These are phyloP conservation scores for Amaurobius ferox DNA, from an alignment of 2,888 invertebrate genomes.

Conservation along the genomic window DNA sequence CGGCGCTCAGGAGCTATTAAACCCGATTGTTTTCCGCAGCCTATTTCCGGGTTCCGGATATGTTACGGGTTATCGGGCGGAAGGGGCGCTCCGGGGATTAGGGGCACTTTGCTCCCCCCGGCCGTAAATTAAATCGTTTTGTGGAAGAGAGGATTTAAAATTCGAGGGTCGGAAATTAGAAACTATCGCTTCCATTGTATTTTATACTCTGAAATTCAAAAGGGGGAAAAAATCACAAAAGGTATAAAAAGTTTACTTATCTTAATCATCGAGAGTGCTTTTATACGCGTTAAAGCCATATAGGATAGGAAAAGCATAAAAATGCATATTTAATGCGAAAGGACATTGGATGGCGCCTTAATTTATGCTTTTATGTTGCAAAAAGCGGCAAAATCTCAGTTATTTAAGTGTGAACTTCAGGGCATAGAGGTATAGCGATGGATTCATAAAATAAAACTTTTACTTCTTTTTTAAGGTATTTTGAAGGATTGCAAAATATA, in stretches of 20 bases:
- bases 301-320: not conserved
- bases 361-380: not conserved
- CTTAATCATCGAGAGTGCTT: not conserved
- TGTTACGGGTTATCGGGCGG: conserved; percentile 67
- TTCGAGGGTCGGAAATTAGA: conserved; percentile 57
- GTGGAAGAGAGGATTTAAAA: conserved; percentile 63
- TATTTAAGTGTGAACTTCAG: too few relatives aligned
- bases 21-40: conserved; percentile 53
- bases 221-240: conserved; percentile 19
- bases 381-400: not conserved
- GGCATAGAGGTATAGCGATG: too few relatives aligned
- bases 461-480: too few relatives aligned
- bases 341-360: not conserved
- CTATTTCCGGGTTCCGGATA: conserved; percentile 67
- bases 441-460: too few relatives aligned
- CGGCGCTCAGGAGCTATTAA: conserved; percentile 55
- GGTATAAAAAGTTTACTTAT: not conserved
- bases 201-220: conserved; percentile 36
- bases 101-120: conserved; percentile 21
- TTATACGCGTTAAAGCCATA: not conserved
- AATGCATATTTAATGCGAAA: not conserved
- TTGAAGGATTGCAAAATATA: too few relatives aligned
- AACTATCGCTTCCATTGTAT: conserved; percentile 44
- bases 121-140: conserved; percentile 69
- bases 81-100: conserved; percentile 38